These are phyloP conservation scores for Chaetura pelagica DNA, from an alignment of 2,113 vertebrate genomes.

Conservation along the genomic window DNA sequence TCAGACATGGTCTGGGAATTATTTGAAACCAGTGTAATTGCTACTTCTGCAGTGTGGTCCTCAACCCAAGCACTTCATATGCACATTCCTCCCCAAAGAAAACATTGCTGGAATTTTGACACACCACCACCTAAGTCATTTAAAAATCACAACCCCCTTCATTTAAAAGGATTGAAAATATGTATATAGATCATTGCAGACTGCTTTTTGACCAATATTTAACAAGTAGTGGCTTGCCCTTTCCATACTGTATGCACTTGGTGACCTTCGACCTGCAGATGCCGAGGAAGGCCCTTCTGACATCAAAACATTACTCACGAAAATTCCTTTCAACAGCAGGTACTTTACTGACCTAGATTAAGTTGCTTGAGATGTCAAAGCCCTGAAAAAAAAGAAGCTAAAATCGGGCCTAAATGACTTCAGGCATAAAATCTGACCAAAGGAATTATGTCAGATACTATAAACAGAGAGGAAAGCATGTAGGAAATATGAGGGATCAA, in stretches of 20 bases:
- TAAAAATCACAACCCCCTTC: background rate
- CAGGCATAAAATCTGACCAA: conserved; percentile 65
- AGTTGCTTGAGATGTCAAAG: conserved; percentile 72
- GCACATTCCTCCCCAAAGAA: background rate
- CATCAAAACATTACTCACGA: conserved; percentile 74
- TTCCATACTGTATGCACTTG: background rate
- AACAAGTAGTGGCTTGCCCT: background rate
- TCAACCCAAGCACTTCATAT: background rate
- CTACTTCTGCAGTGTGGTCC: background rate
- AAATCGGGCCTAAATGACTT: conserved; percentile 65
- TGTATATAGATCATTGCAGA: background rate
- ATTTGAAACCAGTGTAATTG: background rate
- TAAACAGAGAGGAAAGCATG: conserved; percentile 52
- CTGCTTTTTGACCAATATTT: conserved; percentile 13
- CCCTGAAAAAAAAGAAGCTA: conserved; percentile 7
- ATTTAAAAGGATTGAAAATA: background rate
- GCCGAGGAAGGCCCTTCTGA: conserved; percentile 47
- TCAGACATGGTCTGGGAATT: background rate
- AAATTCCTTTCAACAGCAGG: conserved; percentile 70
- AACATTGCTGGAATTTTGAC: background rate
- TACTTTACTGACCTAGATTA: conserved; percentile 71
- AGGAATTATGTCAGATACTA: conserved; percentile 65
- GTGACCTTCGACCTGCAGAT: conserved; percentile 46
- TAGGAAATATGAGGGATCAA: conserved; percentile 24
- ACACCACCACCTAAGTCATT: background rate